Evolutionary conservation across 2,113 vertebrate genomes (phyloP), one percentile per base, ranked within the genome.

Genomic region (Mugil cephalus): DNA sequence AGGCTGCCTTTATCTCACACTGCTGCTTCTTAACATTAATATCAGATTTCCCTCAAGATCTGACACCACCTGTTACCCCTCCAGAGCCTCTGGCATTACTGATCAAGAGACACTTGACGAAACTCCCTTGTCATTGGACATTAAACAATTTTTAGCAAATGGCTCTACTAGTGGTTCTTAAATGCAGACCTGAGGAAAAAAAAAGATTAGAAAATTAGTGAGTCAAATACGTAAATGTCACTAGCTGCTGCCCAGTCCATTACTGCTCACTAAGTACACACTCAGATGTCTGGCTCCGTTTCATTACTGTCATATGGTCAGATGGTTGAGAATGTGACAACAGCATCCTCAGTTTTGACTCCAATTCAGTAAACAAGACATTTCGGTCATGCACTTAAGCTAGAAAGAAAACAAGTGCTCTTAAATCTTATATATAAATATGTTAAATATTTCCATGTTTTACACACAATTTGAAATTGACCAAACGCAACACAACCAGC

Each of bases 11-110:
- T 69, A 79, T 66, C 56, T 54, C 67, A 73, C 59, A 42, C 15
- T 42, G 48, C 50, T 76, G 62, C 66, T 50, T 36, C 47, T 65
- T 12, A 69, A 76, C 55, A 52, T 61, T 36, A 65, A 73, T 61
- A 53, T 30, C 17, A 39, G 34, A 54, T 72, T 75, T 78, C 70
- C 47, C 52, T 18, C 34, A 67, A 35, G 59, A 30, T 38, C n/a
- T 11, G 34, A 6, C 10, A n/a, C 59, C 58, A 75, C 52, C 56
- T 72, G 66, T 0, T 53, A 19, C 40, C 48, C 7, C 13, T 19
- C 7, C 13, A 10, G 8, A 71, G 24, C 24, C n/a, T 19, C 59
- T 39, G 52, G 63, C 17, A 19, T 11, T 14, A 70, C 21, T 45
- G 36, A 69, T 74, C 36, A 64, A 38, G 15, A 40, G 47, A 39